A percentile compares a stretch with the other conserved stretches of the same genome.
These are phyloP conservation scores for Tragopan temminckii DNA, from an alignment of 2,797 vertebrate species.

Conservation along the genomic window DNA sequence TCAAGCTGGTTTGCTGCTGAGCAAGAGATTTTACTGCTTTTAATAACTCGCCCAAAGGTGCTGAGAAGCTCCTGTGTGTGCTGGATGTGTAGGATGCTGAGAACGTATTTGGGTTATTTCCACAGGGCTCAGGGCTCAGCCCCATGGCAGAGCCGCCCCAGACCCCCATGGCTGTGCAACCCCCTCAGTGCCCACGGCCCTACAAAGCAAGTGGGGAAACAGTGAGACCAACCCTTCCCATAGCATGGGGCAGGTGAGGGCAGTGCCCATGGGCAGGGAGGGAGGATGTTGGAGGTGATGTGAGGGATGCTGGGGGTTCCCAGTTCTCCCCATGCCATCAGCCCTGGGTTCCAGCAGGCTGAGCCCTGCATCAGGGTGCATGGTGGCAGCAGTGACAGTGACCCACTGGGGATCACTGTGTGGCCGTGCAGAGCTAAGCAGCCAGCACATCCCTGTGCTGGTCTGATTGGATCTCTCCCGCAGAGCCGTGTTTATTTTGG, in stretches of 20 bases:
- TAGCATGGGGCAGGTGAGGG: background rate
- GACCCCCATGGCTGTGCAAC: background rate
- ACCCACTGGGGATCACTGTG: accelerated
- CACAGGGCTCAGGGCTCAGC: accelerated
- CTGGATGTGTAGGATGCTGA: background rate
- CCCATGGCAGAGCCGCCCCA: background rate
- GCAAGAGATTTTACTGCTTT: background rate
- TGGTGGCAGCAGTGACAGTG: background rate
- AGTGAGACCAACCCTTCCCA: background rate
- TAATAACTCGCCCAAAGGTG: background rate
- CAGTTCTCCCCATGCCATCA: accelerated
- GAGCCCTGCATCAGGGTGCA: accelerated
- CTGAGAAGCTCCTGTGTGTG: accelerated
- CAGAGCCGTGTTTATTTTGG: conserved; percentile 12
- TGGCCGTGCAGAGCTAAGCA: background rate
- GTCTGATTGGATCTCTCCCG: conserved; percentile 41
- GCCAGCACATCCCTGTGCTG: accelerated
- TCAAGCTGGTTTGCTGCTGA: accelerated
- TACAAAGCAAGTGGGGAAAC: background rate
- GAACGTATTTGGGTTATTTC: background rate
- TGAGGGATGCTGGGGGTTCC: background rate
- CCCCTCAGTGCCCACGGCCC: background rate
- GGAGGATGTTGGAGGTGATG: background rate
- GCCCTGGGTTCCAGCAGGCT: accelerated
- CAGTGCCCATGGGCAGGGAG: accelerated